Evolutionary conservation across 2,797 vertebrate species (phyloP).

Genomic region (Distichodus sexfasciatus): DNA sequence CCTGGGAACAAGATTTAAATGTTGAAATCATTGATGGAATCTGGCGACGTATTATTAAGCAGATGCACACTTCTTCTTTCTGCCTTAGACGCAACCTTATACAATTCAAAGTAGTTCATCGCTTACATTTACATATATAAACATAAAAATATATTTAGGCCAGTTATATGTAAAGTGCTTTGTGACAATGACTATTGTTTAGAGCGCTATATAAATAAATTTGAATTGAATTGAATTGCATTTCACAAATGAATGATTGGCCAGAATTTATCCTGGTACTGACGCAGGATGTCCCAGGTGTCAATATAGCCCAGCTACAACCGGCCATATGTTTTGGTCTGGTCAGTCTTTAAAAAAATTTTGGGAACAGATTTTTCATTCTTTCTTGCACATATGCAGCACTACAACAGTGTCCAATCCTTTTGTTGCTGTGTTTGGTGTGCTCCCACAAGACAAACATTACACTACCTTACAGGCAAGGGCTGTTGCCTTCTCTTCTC

Average conservation of each 20-base stretch:
- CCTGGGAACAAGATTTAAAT: neutral
- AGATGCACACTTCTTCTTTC: neutral
- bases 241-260: neutral
- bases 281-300: neutral
- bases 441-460: neutral
- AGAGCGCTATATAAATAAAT: no score
- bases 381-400: neutral
- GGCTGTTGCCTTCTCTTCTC: neutral
- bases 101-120: conserved; percentile 11
- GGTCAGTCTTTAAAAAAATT: neutral
- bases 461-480: neutral
- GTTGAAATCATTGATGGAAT: conserved; percentile 9
- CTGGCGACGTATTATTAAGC: neutral
- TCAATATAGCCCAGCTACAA: neutral
- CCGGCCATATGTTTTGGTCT: conserved; percentile 21
- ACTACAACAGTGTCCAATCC: neutral
- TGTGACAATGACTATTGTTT: no score
- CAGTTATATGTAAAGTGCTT: no score
- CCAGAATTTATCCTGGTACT: neutral
- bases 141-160: no score
- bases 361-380: conserved; percentile 4
- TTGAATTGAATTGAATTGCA: no score
- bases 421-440: conserved; percentile 3
- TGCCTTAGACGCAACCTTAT: conserved; percentile 20
- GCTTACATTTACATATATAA: no score